These are phyloP conservation scores for Pogoniulus pusillus DNA, from an alignment of 2,797 vertebrate species.

Conservation along the genomic window DNA sequence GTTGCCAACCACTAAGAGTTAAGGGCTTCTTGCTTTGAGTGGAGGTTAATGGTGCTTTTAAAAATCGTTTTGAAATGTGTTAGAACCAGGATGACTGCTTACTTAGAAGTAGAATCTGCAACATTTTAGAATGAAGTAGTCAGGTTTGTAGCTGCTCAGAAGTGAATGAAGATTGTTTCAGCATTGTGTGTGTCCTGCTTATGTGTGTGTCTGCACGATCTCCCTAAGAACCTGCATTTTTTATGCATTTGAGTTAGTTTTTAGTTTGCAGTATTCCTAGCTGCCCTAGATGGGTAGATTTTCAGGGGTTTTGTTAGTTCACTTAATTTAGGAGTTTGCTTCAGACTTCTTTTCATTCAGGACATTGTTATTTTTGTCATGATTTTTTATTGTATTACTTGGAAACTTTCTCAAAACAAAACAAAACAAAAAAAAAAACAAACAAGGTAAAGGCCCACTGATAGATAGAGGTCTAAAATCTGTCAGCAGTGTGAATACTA, in stretches of 20 bases:
- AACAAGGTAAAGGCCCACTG: background rate
- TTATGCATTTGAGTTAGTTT: background rate
- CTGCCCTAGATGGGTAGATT: background rate
- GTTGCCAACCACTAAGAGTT: background rate
- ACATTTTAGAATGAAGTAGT: background rate
- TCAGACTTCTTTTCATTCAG: background rate
- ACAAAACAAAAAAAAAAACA: fast-evolving
- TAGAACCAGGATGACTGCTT: background rate
- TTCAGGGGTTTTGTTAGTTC: background rate
- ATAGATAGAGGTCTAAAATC: background rate
- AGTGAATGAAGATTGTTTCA: background rate
- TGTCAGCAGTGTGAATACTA: background rate
- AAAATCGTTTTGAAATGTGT: background rate
- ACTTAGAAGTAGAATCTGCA: background rate
- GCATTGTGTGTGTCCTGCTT: background rate
- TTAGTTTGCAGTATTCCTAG: background rate
- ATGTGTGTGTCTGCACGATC: background rate
- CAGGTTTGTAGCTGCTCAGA: background rate
- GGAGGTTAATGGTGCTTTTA: background rate
- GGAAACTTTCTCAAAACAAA: background rate
- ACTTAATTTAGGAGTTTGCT: background rate
- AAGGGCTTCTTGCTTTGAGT: background rate
- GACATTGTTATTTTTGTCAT: background rate
- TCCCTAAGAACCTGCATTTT: background rate
- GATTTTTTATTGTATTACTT: background rate